phyloP scores from a whole-genome alignment of 2,888 invertebrate species.

The Andrena haemorrhoa region DNA sequence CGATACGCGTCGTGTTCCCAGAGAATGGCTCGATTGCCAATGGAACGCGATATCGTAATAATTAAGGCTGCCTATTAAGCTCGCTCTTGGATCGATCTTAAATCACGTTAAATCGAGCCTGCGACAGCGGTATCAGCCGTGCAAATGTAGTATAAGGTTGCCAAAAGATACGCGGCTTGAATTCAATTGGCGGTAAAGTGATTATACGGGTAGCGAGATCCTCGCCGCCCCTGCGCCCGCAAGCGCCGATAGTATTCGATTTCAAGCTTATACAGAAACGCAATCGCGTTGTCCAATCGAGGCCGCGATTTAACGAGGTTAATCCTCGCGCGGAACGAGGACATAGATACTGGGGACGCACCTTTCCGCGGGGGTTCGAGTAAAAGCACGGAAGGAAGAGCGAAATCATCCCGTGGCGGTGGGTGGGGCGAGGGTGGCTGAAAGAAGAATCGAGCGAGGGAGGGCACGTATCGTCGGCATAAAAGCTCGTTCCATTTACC shows the following conservation, averaged over 20 bases:
- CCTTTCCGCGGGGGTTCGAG: neutral
- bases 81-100: neutral
- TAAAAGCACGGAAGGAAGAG: neutral
- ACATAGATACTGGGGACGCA: neutral
- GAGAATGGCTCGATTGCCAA: slow-evolving; percentile 20
- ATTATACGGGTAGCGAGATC: too few species aligned
- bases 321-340: slow-evolving; percentile 16
- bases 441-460: slow-evolving; percentile 11
- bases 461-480: slow-evolving; percentile 54
- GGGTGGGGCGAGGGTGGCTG: neutral
- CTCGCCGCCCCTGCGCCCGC: too few species aligned
- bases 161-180: too few species aligned
- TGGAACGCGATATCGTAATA: slow-evolving; percentile 33
- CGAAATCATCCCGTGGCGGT: slow-evolving; percentile 9
- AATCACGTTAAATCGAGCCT: neutral
- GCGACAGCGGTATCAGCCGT: neutral
- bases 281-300: neutral
- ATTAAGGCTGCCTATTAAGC: slow-evolving; percentile 26
- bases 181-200: too few species aligned
- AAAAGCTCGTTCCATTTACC: slow-evolving; percentile 74
- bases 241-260: neutral
- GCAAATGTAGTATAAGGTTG: too few species aligned
- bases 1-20: slow-evolving; percentile 24
- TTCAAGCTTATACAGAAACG: neutral
- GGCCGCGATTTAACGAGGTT: slow-evolving; percentile 15